Percentiles rank a stretch among this genome's conserved stretches.
These are phyloP conservation scores for Stegostoma tigrinum DNA, from an alignment of 2,113 vertebrate species.

Conservation along the genomic window DNA sequence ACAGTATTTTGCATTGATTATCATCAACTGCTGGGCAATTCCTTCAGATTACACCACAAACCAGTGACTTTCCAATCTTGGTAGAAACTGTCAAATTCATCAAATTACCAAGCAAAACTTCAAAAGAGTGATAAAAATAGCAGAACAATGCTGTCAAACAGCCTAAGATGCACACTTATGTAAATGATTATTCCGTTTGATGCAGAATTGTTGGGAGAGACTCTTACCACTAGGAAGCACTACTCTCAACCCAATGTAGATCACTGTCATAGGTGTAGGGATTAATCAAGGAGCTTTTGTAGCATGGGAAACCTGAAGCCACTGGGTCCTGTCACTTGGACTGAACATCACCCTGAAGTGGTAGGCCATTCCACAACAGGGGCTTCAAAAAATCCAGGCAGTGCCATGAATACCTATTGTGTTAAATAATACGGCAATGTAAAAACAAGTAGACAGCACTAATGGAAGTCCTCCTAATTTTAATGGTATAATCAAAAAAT, in stretches of 20 bases:
- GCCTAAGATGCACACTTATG: neutral
- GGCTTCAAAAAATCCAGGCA: neutral
- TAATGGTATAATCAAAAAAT: neutral
- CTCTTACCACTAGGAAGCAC: neutral
- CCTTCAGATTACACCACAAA: neutral
- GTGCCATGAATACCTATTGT: neutral
- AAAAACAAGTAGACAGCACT: neutral
- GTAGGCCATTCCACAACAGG: neutral
- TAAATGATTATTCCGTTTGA: neutral
- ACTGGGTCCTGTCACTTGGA: neutral
- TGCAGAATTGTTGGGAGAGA: neutral
- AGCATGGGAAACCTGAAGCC: neutral
- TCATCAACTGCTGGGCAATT: neutral
- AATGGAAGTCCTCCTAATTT: neutral
- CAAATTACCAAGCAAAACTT: neutral
- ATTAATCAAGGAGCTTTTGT: neutral
- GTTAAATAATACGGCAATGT: neutral
- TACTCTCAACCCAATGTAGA: neutral
- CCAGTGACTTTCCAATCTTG: neutral
- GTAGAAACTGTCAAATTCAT: neutral
- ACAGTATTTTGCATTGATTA: neutral
- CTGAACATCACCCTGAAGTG: neutral
- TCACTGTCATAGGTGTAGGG: neutral
- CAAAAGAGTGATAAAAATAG: neutral
- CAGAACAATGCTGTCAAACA: neutral